phyloP scores from a whole-genome alignment of 2,113 vertebrate genomes.

The Caloenas nicobarica region DNA sequence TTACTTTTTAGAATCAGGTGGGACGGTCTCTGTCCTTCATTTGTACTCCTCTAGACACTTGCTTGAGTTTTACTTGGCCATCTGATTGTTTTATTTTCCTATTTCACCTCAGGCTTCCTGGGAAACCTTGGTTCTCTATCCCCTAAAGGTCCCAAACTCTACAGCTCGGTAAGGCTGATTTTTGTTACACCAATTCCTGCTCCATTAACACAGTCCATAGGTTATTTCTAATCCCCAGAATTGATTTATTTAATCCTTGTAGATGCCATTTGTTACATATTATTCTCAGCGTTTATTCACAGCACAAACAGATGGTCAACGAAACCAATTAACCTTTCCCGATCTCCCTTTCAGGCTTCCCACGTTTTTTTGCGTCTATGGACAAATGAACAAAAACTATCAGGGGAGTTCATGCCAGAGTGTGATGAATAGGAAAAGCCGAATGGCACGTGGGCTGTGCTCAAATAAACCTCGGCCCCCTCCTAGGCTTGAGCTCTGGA shows the following conservation, averaged over 20 bases:
- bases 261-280: constrained; percentile 71
- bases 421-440: constrained; percentile 65
- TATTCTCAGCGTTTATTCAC: constrained; percentile 58
- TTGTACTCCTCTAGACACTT: not conserved
- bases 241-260: constrained; percentile 72
- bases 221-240: constrained; percentile 70
- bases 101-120: constrained; percentile 23
- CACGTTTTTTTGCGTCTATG: constrained; percentile 38
- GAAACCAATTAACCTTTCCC: constrained; percentile 86
- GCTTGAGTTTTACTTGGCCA: not conserved
- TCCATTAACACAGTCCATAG: constrained; percentile 74
- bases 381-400: constrained; percentile 68
- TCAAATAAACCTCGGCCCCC: not conserved
- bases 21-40: not conserved
- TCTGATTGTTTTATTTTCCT: not conserved
- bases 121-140: not conserved
- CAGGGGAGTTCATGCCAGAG: constrained; percentile 62
- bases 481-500: not conserved
- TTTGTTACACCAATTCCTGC: constrained; percentile 54
- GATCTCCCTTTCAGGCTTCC: constrained; percentile 68
- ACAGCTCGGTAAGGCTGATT: constrained; percentile 41
- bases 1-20: not conserved
- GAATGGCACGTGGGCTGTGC: not conserved
- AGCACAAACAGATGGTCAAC: constrained; percentile 84
- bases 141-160: constrained; percentile 28